Conservation (phyloP, 2,113 vertebrate genomes). For the Mustelus asterias region DNA sequence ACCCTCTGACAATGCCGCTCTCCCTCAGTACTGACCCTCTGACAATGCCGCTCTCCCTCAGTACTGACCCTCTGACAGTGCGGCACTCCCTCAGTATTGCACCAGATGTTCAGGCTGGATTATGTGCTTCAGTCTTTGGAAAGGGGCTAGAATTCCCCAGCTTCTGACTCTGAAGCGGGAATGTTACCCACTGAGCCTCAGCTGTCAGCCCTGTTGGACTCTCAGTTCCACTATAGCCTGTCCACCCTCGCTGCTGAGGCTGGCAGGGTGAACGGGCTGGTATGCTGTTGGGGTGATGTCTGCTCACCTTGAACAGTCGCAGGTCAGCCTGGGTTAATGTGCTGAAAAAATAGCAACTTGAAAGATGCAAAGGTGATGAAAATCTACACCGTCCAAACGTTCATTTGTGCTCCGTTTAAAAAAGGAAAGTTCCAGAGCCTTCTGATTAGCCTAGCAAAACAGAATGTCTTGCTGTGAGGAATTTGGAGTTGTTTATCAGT, state of each 20-base stretch:
- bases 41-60: too few species aligned
- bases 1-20: too few species aligned
- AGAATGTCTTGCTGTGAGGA: neutral
- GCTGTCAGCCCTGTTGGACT: neutral
- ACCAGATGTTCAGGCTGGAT: neutral
- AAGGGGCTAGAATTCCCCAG: too few species aligned
- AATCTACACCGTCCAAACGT: neutral
- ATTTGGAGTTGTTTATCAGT: conserved; percentile 14
- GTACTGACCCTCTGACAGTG: too few species aligned
- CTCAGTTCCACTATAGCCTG: neutral
- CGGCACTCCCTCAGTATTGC: neutral
- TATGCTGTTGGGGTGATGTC: neutral
- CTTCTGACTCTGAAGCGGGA: neutral
- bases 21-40: too few species aligned
- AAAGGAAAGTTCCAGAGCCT: neutral
- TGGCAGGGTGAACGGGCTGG: neutral
- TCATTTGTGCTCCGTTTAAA: neutral
- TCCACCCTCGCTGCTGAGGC: neutral
- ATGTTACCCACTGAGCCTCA: neutral
- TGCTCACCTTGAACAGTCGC: neutral
- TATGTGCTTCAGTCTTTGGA: neutral
- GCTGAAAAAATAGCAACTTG: too few species aligned
- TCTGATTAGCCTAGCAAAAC: neutral
- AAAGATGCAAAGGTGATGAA: neutral
- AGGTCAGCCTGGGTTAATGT: neutral